phyloP scores from a whole-genome alignment of 2,797 vertebrate genomes.

The Scomberomorus guttatus region DNA sequence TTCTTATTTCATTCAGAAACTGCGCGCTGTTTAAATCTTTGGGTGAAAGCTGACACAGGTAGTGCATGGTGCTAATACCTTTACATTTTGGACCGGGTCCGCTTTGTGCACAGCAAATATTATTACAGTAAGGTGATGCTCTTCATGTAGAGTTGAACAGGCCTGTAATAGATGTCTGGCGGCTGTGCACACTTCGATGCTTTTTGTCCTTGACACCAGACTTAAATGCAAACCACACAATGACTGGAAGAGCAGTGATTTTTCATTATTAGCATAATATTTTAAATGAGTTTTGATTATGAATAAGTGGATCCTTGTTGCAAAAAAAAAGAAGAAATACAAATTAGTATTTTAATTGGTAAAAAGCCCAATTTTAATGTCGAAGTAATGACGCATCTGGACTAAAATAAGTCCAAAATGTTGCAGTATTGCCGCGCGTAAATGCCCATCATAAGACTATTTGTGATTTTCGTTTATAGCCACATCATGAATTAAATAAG shows the following conservation, averaged over 20 bases:
- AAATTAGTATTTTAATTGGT: neutral
- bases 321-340: neutral
- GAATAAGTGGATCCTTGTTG: neutral
- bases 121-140: conserved; percentile 28
- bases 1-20: conserved; percentile 65
- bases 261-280: neutral
- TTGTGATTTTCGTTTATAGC: neutral
- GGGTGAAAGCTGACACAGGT: conserved; percentile 28
- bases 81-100: conserved; percentile 32
- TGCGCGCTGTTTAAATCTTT: conserved; percentile 30
- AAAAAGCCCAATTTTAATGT: neutral
- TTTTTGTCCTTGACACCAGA: conserved; percentile 42
- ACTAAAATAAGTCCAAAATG: neutral
- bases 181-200: conserved; percentile 18
- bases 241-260: neutral
- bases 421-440: neutral
- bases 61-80: conserved; percentile 30
- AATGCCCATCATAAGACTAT: neutral
- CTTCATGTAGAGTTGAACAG: conserved; percentile 22
- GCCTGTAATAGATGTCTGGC: conserved; percentile 23
- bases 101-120: conserved; percentile 49
- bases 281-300: neutral
- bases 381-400: neutral
- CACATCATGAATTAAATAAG: neutral
- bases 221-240: conserved; percentile 13